Percentiles rank a stretch among this genome's conserved stretches.
Evolutionary conservation across 2,888 invertebrate species (phyloP).

Genomic region (Augochlorella aurata): DNA sequence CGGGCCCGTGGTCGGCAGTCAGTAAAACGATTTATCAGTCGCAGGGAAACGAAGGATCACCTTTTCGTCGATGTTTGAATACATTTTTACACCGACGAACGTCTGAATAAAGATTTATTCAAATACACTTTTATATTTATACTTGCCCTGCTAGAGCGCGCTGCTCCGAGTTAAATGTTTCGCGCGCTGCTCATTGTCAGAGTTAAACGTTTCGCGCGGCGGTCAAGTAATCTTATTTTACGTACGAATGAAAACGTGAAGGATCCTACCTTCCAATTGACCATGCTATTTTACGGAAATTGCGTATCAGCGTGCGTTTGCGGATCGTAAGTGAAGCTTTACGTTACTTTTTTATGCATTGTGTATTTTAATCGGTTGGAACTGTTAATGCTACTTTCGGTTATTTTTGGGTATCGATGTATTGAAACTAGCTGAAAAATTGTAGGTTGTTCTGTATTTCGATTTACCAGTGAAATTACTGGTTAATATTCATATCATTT

Average conservation of each 20-base stretch:
- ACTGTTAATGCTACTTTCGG: not conserved
- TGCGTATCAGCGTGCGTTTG: too few species aligned
- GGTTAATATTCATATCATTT: not conserved
- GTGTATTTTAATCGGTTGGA: not conserved
- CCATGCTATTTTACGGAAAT: not conserved
- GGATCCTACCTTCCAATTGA: not conserved
- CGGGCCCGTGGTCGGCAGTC: not conserved
- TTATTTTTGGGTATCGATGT: not conserved
- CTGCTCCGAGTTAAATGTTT: not conserved
- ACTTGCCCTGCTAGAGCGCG: not conserved
- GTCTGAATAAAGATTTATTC: slow-evolving; percentile 5
- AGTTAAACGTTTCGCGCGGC: not conserved
- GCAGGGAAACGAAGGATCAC: not conserved
- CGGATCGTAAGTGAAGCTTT: too few species aligned
- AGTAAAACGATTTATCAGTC: slow-evolving; percentile 18
- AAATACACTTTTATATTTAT: not conserved
- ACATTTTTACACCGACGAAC: not conserved
- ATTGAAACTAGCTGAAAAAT: not conserved
- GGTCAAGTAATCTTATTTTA: not conserved
- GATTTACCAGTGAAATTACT: not conserved
- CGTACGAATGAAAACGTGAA: not conserved
- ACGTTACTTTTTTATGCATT: too few species aligned
- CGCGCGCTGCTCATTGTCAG: too few species aligned
- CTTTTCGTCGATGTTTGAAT: not conserved
- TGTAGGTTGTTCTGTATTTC: not conserved